Percentiles rank a stretch among this genome's conserved stretches.
phyloP scores from a whole-genome alignment of 2,888 invertebrate species.

The Agrochola circellaris region DNA sequence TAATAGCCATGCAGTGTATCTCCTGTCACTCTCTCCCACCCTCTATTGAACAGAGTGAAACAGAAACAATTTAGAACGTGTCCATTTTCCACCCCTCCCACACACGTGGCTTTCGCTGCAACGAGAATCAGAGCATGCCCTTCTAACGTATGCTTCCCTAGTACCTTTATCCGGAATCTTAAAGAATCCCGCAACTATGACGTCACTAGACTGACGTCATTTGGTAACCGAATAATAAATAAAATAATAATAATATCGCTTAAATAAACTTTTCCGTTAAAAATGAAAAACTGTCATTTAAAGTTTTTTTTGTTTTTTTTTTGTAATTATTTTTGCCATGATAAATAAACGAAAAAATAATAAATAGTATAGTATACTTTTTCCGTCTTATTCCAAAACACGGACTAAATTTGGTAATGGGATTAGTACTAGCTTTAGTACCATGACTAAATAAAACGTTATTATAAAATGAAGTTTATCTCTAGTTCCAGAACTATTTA shows the following conservation, averaged over 20 bases:
- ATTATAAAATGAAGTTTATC: too few relatives aligned
- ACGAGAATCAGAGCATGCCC: background rate
- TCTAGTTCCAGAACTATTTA: too few relatives aligned
- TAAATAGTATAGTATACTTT: fast-evolving
- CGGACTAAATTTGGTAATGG: too few relatives aligned
- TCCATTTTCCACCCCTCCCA: constrained; percentile 18
- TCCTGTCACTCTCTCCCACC: constrained; percentile 5
- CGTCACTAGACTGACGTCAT: constrained; percentile 48
- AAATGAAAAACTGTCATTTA: background rate
- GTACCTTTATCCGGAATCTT: constrained; percentile 36
- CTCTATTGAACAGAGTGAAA: constrained; percentile 16
- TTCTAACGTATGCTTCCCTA: constrained; percentile 19
- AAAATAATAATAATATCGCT: too few relatives aligned
- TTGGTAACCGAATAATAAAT: background rate
- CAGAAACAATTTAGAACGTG: background rate
- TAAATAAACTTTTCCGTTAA: background rate
- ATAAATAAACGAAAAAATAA: too few relatives aligned
- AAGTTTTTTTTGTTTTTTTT: too few relatives aligned
- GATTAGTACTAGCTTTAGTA: too few relatives aligned
- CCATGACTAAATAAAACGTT: too few relatives aligned
- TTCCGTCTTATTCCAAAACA: too few relatives aligned
- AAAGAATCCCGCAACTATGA: constrained; percentile 28
- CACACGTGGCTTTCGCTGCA: background rate
- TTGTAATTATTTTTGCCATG: background rate
- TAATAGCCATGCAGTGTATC: background rate